Percentiles rank a stretch among this genome's conserved stretches.
Conservation (phyloP, 2,113 vertebrate genomes). For the Gracilinanus agilis region DNA sequence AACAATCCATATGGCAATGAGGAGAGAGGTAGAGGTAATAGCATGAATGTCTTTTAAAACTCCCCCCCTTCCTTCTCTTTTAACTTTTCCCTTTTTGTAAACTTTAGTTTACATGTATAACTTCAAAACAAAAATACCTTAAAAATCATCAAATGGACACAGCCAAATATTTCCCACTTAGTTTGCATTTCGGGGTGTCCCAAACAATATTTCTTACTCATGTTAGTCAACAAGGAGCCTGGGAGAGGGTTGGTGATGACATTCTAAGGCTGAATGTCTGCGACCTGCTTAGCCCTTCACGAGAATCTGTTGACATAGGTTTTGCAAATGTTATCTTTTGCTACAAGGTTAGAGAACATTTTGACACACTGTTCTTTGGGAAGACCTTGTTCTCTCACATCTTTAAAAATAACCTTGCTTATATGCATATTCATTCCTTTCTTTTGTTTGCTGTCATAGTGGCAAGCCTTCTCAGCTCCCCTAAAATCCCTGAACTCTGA, state of each 20-base stretch:
- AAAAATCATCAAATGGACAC: not conserved
- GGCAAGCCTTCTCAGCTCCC: not conserved
- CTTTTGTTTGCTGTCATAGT: not conserved
- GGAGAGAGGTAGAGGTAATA: not conserved
- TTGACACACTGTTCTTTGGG: not conserved
- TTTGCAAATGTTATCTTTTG: not conserved
- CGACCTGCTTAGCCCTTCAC: not conserved
- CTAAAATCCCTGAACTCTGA: not conserved
- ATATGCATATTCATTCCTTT: not conserved
- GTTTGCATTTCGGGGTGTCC: not conserved
- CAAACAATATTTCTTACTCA: not conserved
- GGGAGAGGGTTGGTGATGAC: not conserved
- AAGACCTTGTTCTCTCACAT: not conserved
- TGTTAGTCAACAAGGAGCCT: not conserved
- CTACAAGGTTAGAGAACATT: not conserved
- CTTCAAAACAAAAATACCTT: not conserved
- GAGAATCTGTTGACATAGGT: not conserved
- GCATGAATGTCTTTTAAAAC: not conserved
- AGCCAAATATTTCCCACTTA: not conserved
- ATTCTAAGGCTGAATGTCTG: not conserved
- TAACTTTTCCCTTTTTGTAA: not conserved
- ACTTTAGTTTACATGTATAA: not conserved
- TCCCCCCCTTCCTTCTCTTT: not conserved
- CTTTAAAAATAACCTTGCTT: not conserved
- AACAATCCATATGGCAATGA: not conserved